Base-by-base conservation (phyloP, 2,113 vertebrate species). In the Psittacara wagleri region DNA sequence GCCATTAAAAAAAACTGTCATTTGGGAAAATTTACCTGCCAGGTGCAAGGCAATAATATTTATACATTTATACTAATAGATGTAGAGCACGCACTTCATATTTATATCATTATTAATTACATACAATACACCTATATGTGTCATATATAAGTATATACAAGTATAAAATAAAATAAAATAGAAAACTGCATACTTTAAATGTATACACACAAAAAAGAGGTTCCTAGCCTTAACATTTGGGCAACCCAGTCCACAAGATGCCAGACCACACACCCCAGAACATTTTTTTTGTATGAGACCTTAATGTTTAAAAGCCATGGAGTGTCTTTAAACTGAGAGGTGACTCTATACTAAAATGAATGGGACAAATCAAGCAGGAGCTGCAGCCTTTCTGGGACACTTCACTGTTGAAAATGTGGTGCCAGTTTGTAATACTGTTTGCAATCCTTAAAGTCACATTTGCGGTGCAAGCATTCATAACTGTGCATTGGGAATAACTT, bases 401-500 rank as follows among this genome's bases (percentile, higher is more conserved):
- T 61, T 35, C 37, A 8, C 10, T 52, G 5, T 55, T 66, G 35
- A 39, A 16, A 35, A 25, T 7, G 9, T 20, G 6, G 23, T 51
- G 27, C 9, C 39, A 39, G 9, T 76, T 88, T 23, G n/a, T 35
- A 20, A 43, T 27, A 49, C 6, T 43, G 2, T 51, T 39, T 23
- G 13, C n/a, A 49, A 13, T 10, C 6, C 33, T 43, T 27, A 52
- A n/a, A 82, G 52, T 54, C 20, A 51, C 0, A 1, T 76, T 79
- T 64, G 37, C 73, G 16, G 11, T 67, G 33, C 8, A 20, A n/a
- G 61, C 11, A 17, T 22, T 54, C 20, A 10, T 44, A 55, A 51
- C 6, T n/a, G 22, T 0, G 0, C 19, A 7, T 4, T 41, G 7
- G 20, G 49, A 77, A n/a, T 44, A 78, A 24, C 5, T 67, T 37